Base-by-base conservation (phyloP, 1,140 invertebrate species). In the Argopecten irradians region DNA sequence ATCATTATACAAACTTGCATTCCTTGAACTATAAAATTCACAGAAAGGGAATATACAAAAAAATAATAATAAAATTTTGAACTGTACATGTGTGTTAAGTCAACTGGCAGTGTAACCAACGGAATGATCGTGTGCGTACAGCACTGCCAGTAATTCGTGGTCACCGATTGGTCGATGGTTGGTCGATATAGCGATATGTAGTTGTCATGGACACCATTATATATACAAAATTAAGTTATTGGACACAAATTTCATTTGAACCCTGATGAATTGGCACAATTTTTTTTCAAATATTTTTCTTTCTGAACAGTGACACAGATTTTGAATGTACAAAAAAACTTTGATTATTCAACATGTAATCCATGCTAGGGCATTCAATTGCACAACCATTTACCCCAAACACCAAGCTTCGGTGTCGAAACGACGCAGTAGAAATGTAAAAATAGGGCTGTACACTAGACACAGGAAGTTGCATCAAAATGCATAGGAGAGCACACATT, bases 101-200 rank as follows among this genome's bases (percentile, higher is more conserved):
- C 22, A 3, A 71, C 55, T 71, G n/a, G 55, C 22, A 71, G 22
- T 1, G 55, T 71, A 1, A 71, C 55, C n/a, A 5, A 71, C 28
- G 55, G 55, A 71, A 71, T 71, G 55, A 22, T 28, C 55, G 22
- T 28, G n/a, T 71, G 55, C 28, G 55, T 71, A n/a, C 5, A 71
- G 55, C 14, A 55, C 43, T 55, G 43, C 43, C 43, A 19, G 16
- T 19, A 22, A 71, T n/a, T 71, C 22, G 55, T 71, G 55, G 55
- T 71, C 55, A 71, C n/a, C 55, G 5, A 71, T 71, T 71, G 55
- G 55, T 71, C 55, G 55, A 71, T 71, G 55, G 55, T 71, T 71
- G 55, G 55, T 71, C 55, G 5, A 28, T 71, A 28, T 28, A 71
- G 28, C 22, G n/a, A 71, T 71, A 71, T n/a, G 55, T 71, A 16